phyloP scores from a whole-genome alignment of 2,888 invertebrate genomes.

The Smittia sp. region DNA sequence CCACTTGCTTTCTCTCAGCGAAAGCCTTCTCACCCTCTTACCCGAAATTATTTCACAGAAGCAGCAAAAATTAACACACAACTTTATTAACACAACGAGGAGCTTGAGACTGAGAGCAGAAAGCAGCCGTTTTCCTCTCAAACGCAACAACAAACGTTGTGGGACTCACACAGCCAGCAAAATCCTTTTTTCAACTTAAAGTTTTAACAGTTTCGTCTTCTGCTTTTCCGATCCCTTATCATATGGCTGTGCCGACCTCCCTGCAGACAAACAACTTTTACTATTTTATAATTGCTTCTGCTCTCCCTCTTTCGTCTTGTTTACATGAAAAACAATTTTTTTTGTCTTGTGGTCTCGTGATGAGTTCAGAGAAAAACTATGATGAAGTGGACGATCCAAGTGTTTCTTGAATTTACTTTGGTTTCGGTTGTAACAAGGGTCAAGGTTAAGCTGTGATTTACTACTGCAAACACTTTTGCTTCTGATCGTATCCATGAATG shows the following conservation, averaged over 20 bases:
- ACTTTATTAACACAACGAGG: neutral
- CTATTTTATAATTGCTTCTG: conserved; percentile 8
- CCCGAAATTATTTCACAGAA: neutral
- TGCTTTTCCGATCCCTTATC: neutral
- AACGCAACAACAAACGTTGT: neutral
- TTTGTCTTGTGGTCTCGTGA: conserved; percentile 14
- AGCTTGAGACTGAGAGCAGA: neutral
- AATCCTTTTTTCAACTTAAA: neutral
- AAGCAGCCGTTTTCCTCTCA: too few species aligned
- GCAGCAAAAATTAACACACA: neutral
- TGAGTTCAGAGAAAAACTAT: neutral
- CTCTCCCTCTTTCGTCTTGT: neutral
- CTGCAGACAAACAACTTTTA: conserved; percentile 11
- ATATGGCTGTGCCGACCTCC: neutral
- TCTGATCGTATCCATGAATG: conserved; percentile 12
- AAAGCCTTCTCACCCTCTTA: neutral
- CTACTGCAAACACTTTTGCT: neutral
- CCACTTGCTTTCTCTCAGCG: neutral
- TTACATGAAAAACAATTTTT: neutral
- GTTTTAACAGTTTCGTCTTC: neutral
- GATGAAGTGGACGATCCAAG: neutral
- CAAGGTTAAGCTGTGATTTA: conserved; percentile 21
- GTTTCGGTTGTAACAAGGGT: conserved; percentile 4
- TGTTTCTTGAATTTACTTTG: neutral
- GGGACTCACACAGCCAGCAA: neutral